phyloP scores from a whole-genome alignment of 2,113 vertebrate species.

The Syngnathus scovelli region DNA sequence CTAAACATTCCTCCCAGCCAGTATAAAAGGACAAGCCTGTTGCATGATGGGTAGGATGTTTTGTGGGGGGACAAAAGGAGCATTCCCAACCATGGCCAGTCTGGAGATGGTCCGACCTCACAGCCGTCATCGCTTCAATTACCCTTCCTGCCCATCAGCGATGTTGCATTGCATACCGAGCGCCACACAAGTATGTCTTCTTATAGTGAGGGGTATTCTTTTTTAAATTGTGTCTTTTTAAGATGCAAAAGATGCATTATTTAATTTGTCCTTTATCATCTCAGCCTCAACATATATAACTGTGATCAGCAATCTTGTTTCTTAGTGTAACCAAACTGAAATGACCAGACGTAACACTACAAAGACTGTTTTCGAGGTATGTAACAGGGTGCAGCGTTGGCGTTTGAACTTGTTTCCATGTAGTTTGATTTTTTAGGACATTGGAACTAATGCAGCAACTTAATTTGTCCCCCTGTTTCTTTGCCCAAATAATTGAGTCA shows the following conservation, averaged over 20 bases:
- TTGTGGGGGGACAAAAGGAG: slow-evolving; percentile 1
- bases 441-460: slow-evolving; percentile 51
- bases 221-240: slow-evolving; percentile 4
- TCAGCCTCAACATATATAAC: slow-evolving; percentile 22
- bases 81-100: slow-evolving; percentile 2
- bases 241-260: neutral
- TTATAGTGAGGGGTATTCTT: neutral
- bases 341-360: slow-evolving; percentile 54
- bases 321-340: slow-evolving; percentile 33
- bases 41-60: slow-evolving; percentile 42
- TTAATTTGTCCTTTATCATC: slow-evolving; percentile 11
- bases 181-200: slow-evolving; percentile 2
- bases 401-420: slow-evolving; percentile 32
- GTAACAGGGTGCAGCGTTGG: slow-evolving; percentile 37
- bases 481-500: slow-evolving; percentile 35
- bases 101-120: slow-evolving; percentile 5
- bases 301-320: slow-evolving; percentile 43
- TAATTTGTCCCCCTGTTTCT: slow-evolving; percentile 38
- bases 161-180: neutral
- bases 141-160: slow-evolving; percentile 5
- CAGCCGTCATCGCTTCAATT: neutral
- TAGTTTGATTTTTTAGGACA: slow-evolving; percentile 36
- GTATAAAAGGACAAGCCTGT: slow-evolving; percentile 31
- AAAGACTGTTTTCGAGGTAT: slow-evolving; percentile 33
- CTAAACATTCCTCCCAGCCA: slow-evolving; percentile 61